Evolutionary conservation across 1,140 invertebrate genomes (phyloP).

Genomic region (Anastrepha obliqua): DNA sequence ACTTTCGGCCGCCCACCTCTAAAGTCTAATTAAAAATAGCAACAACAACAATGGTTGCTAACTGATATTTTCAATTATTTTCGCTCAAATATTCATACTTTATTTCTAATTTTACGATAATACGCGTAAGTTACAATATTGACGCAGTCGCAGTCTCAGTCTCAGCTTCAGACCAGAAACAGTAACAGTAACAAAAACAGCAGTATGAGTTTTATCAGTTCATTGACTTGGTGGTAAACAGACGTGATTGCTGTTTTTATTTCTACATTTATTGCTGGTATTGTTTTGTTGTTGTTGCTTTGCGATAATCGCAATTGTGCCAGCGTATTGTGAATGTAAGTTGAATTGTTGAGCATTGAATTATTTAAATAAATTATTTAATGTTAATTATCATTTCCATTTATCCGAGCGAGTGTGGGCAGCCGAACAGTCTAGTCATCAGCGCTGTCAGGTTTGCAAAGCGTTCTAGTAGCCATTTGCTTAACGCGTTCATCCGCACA

Average conservation of each 20-base stretch:
- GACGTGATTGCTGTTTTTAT: slow-evolving; percentile 4
- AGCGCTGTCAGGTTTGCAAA: neutral
- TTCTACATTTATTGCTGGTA: neutral
- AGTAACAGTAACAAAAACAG: neutral
- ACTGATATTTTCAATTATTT: neutral
- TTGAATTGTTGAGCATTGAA: neutral
- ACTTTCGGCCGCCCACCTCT: neutral
- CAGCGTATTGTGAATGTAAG: neutral
- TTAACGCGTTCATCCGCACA: neutral
- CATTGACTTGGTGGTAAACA: slow-evolving; percentile 41
- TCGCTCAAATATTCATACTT: slow-evolving; percentile 35
- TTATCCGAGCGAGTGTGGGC: neutral
- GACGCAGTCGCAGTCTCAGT: neutral
- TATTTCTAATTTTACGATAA: slow-evolving; percentile 35
- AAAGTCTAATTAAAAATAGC: too few species aligned
- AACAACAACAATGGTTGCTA: neutral
- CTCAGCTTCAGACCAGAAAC: neutral
- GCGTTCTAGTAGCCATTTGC: neutral
- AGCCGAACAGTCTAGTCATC: neutral
- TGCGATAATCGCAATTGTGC: slow-evolving; percentile 21
- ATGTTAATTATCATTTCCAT: neutral
- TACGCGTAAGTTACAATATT: neutral
- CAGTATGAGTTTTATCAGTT: slow-evolving; percentile 29
- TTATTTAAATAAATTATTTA: slow-evolving; percentile 41
- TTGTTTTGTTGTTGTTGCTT: neutral